Evolutionary conservation across 23 tunicate species (phyloP).

Genomic region (Halocynthia aurantium): DNA sequence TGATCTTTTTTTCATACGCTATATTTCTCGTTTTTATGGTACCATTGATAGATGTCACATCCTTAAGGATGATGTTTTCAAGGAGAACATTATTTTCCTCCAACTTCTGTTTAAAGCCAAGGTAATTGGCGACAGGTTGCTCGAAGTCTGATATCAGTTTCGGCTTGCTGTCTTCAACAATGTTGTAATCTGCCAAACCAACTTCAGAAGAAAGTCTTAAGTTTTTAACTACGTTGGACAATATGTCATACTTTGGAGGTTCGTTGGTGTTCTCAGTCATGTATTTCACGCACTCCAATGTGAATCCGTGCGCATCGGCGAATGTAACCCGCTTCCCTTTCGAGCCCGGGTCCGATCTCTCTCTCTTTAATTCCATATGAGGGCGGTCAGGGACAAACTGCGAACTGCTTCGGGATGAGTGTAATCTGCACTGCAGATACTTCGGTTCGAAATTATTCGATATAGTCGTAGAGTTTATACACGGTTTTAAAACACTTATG

Average conservation of each 20-base stretch:
- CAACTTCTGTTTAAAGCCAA: constrained; percentile 46
- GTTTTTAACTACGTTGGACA: constrained; percentile 28
- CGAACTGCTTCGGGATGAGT: background rate
- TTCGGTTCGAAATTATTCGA: background rate
- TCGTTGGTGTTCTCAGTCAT: constrained; percentile 62
- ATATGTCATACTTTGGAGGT: constrained; percentile 47
- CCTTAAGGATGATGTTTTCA: constrained; percentile 58
- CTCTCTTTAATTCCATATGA: background rate
- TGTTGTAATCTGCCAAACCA: background rate
- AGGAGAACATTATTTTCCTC: constrained; percentile 43
- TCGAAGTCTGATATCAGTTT: constrained; percentile 3
- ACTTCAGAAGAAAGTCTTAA: constrained; percentile 11
- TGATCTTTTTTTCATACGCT: constrained; percentile 60
- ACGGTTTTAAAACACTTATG: constrained; percentile 10
- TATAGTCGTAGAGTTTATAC: background rate
- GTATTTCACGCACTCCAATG: constrained; percentile 57
- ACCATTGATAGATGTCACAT: constrained; percentile 20
- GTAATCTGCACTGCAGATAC: background rate
- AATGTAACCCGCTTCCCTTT: constrained; percentile 70
- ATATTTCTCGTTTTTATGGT: constrained; percentile 78
- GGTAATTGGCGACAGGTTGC: constrained; percentile 77
- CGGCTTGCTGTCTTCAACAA: background rate
- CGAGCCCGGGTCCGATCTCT: background rate
- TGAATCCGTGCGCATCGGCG: constrained; percentile 72
- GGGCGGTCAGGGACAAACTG: background rate